These are phyloP conservation scores for Rhegmatorhina hoffmannsi DNA, from an alignment of 2,113 vertebrate species.

Conservation along the genomic window DNA sequence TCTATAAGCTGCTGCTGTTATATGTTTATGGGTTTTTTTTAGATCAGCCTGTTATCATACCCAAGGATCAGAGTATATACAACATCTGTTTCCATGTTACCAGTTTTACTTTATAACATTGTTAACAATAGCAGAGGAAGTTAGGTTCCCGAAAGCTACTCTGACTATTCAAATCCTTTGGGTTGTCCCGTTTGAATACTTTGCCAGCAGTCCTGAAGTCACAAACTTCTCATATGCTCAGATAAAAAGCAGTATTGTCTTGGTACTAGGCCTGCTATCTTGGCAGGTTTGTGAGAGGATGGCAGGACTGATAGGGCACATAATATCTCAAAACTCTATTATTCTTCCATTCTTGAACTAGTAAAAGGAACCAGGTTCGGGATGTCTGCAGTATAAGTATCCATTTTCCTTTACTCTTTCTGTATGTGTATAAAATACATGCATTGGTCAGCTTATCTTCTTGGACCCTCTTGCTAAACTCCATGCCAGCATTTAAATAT, in stretches of 20 bases:
- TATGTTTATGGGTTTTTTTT: neutral
- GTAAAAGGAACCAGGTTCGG: neutral
- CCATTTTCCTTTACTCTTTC: neutral
- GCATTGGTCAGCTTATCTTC: neutral
- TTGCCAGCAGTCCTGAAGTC: neutral
- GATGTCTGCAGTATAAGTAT: neutral
- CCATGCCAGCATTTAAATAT: neutral
- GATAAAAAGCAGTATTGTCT: neutral
- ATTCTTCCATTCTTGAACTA: neutral
- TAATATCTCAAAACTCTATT: neutral
- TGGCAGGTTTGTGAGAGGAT: neutral
- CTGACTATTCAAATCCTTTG: neutral
- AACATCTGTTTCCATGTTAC: constrained; percentile 6
- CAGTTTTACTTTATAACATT: neutral
- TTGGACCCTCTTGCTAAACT: neutral
- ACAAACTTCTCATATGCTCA: neutral
- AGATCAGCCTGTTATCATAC: neutral
- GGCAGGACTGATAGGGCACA: neutral
- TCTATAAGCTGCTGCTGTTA: constrained; percentile 1
- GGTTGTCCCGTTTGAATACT: neutral
- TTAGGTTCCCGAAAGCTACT: neutral
- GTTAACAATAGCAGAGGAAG: constrained; percentile 29
- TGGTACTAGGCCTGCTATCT: neutral
- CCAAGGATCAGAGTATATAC: neutral
- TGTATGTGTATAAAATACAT: neutral